Evolutionary conservation across 2,113 vertebrate genomes (phyloP).

Genomic region (Cnemophilus loriae): DNA sequence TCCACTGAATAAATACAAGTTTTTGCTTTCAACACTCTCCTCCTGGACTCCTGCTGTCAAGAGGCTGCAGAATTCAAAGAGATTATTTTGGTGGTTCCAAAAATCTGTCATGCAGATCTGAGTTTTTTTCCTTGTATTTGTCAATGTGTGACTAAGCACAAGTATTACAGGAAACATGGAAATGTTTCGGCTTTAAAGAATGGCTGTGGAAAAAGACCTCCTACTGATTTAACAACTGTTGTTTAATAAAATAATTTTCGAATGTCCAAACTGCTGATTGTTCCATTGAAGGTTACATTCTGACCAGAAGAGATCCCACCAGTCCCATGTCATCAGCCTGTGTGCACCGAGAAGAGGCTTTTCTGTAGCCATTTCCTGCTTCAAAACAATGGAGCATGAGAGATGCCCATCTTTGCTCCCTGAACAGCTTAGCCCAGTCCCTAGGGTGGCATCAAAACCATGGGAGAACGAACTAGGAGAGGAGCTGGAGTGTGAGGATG

Average conservation of each 20-base stretch:
- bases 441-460: background rate
- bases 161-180: constrained; percentile 64
- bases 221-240: constrained; percentile 52
- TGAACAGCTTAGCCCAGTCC: background rate
- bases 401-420: background rate
- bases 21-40: constrained; percentile 27
- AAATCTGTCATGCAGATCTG: constrained; percentile 37
- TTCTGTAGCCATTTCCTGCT: constrained; percentile 14
- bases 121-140: constrained; percentile 27
- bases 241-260: constrained; percentile 45
- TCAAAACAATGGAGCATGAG: constrained; percentile 12
- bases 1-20: constrained; percentile 6
- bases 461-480: background rate
- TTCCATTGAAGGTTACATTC: constrained; percentile 37
- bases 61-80: constrained; percentile 26
- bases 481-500: background rate
- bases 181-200: constrained; percentile 45
- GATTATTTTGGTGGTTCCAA: background rate
- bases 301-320: constrained; percentile 35
- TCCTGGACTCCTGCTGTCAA: constrained; percentile 25
- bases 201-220: constrained; percentile 52
- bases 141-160: constrained; percentile 55
- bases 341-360: constrained; percentile 2
- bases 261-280: constrained; percentile 55
- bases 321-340: background rate